Base-by-base conservation (phyloP, 2,797 vertebrate genomes). In the Gobionotothen gibberifrons region DNA sequence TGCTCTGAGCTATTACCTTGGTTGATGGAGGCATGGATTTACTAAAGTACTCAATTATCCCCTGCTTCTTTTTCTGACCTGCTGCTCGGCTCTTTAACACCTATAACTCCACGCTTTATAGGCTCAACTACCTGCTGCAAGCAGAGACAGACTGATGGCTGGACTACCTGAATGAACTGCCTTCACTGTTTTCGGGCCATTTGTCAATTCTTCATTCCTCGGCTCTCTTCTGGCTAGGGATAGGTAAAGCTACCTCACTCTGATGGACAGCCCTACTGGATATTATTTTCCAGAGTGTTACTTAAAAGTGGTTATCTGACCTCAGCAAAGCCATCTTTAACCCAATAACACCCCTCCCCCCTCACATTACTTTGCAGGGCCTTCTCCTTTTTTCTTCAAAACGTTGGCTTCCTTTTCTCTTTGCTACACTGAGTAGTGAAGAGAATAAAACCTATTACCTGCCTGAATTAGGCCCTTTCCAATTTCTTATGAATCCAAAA, bases 131-230 rank as follows among this genome's bases (percentile, higher is more conserved):
- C 81, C 84, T 90, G 86, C 91, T 85, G 87, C 87, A 82, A 90
- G 87, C 87, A 67, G 85, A 84, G 85, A 82, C 85, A 91, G 90
- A 94, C 79, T 87, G 90, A 93, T 93, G 93, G 85, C 87, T 86
- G 62, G 76, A 81, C 90, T 81, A 76, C 78, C 76, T 82, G 87
- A 93, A 94, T 93, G 89, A 93, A 94, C 92, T 93, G 90, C 92
- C 84, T 84, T 88, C 82, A 76, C 82, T 29, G 72, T 90, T 86
- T 91, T 86, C 53, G 32, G 76, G 72, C 92, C 89, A 94, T 94
- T 93, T 90, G 84, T 94, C 94, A 94, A 89, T 89, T 93, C 87
- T 92, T 92, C 90, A 92, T 93, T 93, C 86, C 85, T 89, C 74
- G 40, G 67, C 80, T 81, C 78, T 79, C 76, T 67, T 70, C 82